These are phyloP conservation scores for Torymus texanus DNA, from an alignment of 2,888 invertebrate genomes.

Conservation along the genomic window DNA sequence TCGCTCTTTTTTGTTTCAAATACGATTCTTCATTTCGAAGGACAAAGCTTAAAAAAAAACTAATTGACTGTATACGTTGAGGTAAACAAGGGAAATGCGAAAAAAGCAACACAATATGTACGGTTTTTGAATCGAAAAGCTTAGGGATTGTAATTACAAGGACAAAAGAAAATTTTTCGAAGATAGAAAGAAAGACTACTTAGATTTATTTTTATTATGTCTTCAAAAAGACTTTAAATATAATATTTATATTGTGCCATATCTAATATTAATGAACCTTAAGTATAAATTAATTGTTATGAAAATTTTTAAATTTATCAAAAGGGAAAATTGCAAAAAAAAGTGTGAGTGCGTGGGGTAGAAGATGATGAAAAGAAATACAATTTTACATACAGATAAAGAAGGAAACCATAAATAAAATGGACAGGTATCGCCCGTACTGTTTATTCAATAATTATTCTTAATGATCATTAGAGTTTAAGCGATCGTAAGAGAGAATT, in stretches of 20 bases:
- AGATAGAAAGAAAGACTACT: constrained; percentile 73
- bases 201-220: constrained; percentile 75
- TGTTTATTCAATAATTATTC: constrained; percentile 55
- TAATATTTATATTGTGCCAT: constrained; percentile 75
- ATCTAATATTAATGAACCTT: constrained; percentile 73
- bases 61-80: constrained; percentile 58
- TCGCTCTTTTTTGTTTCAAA: constrained; percentile 56
- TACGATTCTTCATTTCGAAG: constrained; percentile 62
- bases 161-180: constrained; percentile 65
- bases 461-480: constrained; percentile 55
- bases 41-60: constrained; percentile 56
- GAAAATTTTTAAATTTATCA: constrained; percentile 73
- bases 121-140: constrained; percentile 59
- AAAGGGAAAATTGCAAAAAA: constrained; percentile 68
- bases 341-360: constrained; percentile 49
- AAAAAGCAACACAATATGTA: constrained; percentile 56
- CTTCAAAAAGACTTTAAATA: constrained; percentile 74
- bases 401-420: constrained; percentile 39
- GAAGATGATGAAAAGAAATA: constrained; percentile 42
- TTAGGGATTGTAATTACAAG: constrained; percentile 66
- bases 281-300: constrained; percentile 74
- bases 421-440: constrained; percentile 46
- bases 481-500: constrained; percentile 52
- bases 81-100: constrained; percentile 57
- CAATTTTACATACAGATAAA: constrained; percentile 46